Evolutionary conservation across 2,888 invertebrate species (phyloP).

Genomic region (Agriopis leucophaearia): DNA sequence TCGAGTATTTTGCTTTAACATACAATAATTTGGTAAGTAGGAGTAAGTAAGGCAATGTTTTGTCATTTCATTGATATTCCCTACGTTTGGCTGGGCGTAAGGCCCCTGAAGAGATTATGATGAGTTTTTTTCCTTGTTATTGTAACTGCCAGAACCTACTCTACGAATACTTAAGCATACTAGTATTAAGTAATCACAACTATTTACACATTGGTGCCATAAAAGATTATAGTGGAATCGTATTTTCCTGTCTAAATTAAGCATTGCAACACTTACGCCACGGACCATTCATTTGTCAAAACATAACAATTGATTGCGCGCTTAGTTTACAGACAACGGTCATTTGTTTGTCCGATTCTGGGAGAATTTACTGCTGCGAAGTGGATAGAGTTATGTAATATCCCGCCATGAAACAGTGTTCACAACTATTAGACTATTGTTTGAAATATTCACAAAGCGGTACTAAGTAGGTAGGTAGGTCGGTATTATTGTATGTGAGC

Average conservation of each 20-base stretch:
- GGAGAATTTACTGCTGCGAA: conserved; percentile 34
- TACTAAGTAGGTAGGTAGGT: neutral
- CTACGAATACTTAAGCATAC: too few species aligned
- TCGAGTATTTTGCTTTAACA: too few species aligned
- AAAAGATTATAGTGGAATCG: conserved; percentile 19
- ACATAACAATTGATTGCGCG: conserved; percentile 44
- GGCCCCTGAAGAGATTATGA: conserved; percentile 14
- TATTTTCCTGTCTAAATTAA: conserved; percentile 50
- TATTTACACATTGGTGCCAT: neutral
- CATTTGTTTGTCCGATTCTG: conserved; percentile 37
- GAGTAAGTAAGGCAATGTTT: too few species aligned
- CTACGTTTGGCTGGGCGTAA: too few species aligned
- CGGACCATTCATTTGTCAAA: conserved; percentile 40
- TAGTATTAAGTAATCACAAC: neutral
- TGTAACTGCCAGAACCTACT: too few species aligned
- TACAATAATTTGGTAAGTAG: too few species aligned
- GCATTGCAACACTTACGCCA: conserved; percentile 19
- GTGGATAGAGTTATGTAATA: conserved; percentile 20
- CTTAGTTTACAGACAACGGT: conserved; percentile 32
- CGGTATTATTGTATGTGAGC: neutral
- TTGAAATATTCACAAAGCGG: conserved; percentile 1
- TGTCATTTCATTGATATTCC: too few species aligned
- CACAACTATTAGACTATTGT: conserved; percentile 8
- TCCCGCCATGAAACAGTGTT: conserved; percentile 16
- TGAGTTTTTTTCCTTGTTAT: conserved; percentile 5